These are phyloP conservation scores for Apolygus lucorum DNA, from an alignment of 1,140 invertebrate species.

Conservation along the genomic window DNA sequence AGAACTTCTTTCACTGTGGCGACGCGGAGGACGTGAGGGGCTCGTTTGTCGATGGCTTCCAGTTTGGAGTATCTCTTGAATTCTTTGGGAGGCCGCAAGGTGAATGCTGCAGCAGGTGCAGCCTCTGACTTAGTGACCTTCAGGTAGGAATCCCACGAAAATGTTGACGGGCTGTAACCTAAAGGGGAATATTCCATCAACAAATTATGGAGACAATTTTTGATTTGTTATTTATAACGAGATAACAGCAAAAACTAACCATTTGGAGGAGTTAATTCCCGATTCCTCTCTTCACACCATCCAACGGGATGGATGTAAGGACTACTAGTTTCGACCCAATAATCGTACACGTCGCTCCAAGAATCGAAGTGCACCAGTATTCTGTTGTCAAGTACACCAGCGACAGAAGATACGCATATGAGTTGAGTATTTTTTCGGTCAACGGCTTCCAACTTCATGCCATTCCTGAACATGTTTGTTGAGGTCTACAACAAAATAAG, in stretches of 20 bases:
- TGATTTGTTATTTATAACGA: too few relatives aligned
- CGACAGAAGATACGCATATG: conserved; percentile 81
- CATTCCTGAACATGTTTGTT: conserved; percentile 65
- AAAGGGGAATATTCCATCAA: conserved; percentile 29
- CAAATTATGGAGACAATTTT: neutral
- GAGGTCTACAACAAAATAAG: conserved; percentile 20
- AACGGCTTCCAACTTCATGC: conserved; percentile 92
- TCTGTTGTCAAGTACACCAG: conserved; percentile 71
- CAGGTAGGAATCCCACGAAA: conserved; percentile 81
- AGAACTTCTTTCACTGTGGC: conserved; percentile 71
- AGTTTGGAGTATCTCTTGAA: conserved; percentile 67
- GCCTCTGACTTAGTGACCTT: conserved; percentile 61
- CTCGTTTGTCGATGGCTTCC: conserved; percentile 82
- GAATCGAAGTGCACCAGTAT: conserved; percentile 91
- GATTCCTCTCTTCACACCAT: conserved; percentile 77
- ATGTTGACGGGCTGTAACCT: conserved; percentile 66
- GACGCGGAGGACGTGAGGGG: conserved; percentile 72
- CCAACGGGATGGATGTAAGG: conserved; percentile 90
- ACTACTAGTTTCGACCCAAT: conserved; percentile 81
- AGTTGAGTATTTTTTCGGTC: conserved; percentile 78
- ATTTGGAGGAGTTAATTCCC: conserved; percentile 75
- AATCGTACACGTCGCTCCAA: conserved; percentile 90
- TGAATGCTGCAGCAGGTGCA: conserved; percentile 76
- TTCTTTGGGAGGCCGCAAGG: conserved; percentile 62
- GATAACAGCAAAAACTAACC: too few relatives aligned